Percentiles rank a stretch among this genome's conserved stretches.
phyloP scores from a whole-genome alignment of 2,888 invertebrate genomes.

The Thalpophila matura region DNA sequence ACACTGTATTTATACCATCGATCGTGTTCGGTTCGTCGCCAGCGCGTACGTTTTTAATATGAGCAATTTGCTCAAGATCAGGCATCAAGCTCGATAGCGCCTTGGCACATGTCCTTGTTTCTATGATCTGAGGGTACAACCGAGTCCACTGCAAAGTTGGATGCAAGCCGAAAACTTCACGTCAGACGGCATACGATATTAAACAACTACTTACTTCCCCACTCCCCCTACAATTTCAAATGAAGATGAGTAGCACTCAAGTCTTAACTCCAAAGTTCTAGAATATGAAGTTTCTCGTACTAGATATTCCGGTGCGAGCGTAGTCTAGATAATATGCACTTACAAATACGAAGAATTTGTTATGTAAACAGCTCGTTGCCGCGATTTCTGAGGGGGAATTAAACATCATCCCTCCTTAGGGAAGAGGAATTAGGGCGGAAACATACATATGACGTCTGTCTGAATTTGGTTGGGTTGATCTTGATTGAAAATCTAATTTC shows the following conservation, averaged over 20 bases:
- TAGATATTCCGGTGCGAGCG: conserved; percentile 36
- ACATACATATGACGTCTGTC: conserved; percentile 40
- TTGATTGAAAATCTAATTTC: conserved; percentile 56
- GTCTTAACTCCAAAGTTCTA: conserved; percentile 51
- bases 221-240: conserved; percentile 40
- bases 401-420: conserved; percentile 42
- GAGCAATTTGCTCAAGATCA: too few relatives aligned
- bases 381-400: conserved; percentile 46
- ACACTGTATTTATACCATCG: too few relatives aligned
- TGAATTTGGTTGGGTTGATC: conserved; percentile 51
- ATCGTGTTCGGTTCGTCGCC: too few relatives aligned
- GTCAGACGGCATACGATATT: conserved; percentile 32
- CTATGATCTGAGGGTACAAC: too few relatives aligned
- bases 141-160: conserved; percentile 28
- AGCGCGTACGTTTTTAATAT: too few relatives aligned
- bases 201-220: conserved; percentile 27
- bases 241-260: conserved; percentile 53
- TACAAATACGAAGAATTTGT: conserved; percentile 38
- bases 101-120: too few relatives aligned
- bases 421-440: conserved; percentile 39
- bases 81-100: too few relatives aligned
- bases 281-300: conserved; percentile 49
- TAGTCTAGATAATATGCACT: conserved; percentile 31
- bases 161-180: conserved; percentile 31
- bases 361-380: conserved; percentile 45